A percentile compares a stretch with the other conserved stretches of the same genome.
phyloP scores from a whole-genome alignment of 2,797 vertebrate species.

The Eremophila alpestris region DNA sequence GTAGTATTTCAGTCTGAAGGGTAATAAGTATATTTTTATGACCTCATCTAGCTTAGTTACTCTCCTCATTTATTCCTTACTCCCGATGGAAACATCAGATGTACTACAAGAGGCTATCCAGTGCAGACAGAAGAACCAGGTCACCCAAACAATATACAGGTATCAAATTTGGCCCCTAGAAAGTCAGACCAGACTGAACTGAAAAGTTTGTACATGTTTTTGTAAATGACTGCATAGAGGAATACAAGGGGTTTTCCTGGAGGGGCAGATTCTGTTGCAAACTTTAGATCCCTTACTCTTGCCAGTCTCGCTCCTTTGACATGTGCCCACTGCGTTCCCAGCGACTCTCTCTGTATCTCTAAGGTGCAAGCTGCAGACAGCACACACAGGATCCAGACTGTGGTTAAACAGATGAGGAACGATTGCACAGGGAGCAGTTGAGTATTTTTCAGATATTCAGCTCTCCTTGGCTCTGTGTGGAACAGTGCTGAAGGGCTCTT shows the following conservation, averaged over 20 bases:
- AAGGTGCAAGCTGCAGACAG: background rate
- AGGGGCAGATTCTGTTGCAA: background rate
- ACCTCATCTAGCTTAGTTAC: background rate
- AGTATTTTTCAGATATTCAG: background rate
- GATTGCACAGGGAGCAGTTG: background rate
- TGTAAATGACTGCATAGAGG: background rate
- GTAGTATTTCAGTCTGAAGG: background rate
- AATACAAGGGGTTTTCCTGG: background rate
- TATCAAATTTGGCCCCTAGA: background rate
- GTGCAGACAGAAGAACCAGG: background rate
- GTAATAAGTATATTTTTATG: background rate
- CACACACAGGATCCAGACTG: background rate
- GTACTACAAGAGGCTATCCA: background rate
- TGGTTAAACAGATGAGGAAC: background rate
- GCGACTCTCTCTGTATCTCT: background rate
- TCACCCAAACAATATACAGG: background rate
- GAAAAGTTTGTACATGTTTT: background rate
- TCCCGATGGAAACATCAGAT: background rate
- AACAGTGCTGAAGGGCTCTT: background rate
- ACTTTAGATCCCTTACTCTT: background rate
- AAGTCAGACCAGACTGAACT: background rate
- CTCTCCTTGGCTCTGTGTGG: background rate
- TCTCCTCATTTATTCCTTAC: background rate
- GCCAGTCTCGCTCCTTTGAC: background rate
- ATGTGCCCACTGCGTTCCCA: rapidly evolving